Conservation (phyloP, 2,888 invertebrate genomes). For the Xestia c-nigrum region DNA sequence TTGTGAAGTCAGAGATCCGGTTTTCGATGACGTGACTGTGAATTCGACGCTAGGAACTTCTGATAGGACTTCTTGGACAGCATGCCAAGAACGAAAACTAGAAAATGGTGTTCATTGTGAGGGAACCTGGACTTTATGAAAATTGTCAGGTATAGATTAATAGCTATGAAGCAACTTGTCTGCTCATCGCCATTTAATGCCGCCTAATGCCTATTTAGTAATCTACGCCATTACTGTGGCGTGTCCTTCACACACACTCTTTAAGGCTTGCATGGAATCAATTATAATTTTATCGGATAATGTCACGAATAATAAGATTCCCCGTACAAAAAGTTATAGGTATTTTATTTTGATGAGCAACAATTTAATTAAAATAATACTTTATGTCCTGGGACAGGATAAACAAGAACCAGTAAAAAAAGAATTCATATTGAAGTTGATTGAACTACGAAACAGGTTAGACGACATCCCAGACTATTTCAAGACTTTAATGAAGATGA, state of each 20-base stretch:
- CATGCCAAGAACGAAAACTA: neutral
- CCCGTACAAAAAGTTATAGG: neutral
- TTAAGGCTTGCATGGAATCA: conserved; percentile 17
- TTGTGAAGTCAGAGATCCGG: no score
- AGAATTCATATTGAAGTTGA: conserved; percentile 17
- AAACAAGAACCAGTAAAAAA: neutral
- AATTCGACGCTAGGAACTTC: neutral
- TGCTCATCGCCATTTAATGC: conserved; percentile 1
- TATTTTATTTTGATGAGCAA: neutral
- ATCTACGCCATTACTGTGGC: neutral
- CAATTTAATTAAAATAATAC: neutral
- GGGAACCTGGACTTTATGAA: neutral
- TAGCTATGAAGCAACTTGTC: neutral
- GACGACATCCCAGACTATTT: conserved; percentile 25
- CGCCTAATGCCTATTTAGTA: conserved; percentile 28
- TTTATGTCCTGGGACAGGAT: neutral
- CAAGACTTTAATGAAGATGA: conserved; percentile 9
- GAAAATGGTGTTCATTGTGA: neutral
- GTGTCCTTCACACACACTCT: conserved; percentile 39
- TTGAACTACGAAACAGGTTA: conserved; percentile 46
- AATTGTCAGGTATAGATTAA: neutral
- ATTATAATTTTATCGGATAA: conserved; percentile 9
- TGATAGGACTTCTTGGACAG: neutral
- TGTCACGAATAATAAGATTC: neutral
- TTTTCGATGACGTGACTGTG: neutral